Base-by-base conservation (phyloP, 2,797 vertebrate species). In the Acrocephalus scirpaceus region DNA sequence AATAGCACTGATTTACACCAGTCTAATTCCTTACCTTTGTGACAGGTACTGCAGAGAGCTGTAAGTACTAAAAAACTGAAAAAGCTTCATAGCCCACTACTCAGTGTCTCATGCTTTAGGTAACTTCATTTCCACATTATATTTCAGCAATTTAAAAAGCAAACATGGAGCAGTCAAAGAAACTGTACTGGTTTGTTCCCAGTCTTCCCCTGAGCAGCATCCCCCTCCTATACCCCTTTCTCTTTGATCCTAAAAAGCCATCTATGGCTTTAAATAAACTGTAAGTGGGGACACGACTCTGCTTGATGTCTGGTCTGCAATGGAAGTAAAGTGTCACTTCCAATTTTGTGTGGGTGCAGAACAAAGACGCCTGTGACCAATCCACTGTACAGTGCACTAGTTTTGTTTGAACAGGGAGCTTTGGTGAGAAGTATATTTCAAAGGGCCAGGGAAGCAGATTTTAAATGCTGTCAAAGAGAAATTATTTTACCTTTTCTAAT, bases 341-440 rank as follows among this genome's bases (percentile, higher is more conserved):
- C 70, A 86, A 95, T 92, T 96, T 95, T 86, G 85, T 83, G 94
- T 96, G 89, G 93, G 92, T 90, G 86, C 76, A 94, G 91, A 97
- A 96, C 93, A 97, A 95, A 98, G 94, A 86, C 51, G 88, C 74
- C 90, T 78, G 66, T 96, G 97, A 97, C 97, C 91, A 94, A 94
- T 97, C 77, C 81, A 51, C 90, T 73, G 74, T 57, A 54, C 65
- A 75, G 60, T 32, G 42, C 67, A 32, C 81, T 54, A 53, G 76
- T 72, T 90, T 88, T 75, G 42, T 95, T 92, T 84, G 71, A 95
- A 86, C 69, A 48, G 81, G 60, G 53, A 92, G 84, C 92, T 94
- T 69, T 91, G 66, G 60, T 86, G 34, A 90, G 90, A 88, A 75
- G 85, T 21, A 1, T 70, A 60, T 95, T 96, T 94, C 94, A 93